phyloP scores from a whole-genome alignment of 53 echinoderm and acorn worm species.

The Crossaster papposus region DNA sequence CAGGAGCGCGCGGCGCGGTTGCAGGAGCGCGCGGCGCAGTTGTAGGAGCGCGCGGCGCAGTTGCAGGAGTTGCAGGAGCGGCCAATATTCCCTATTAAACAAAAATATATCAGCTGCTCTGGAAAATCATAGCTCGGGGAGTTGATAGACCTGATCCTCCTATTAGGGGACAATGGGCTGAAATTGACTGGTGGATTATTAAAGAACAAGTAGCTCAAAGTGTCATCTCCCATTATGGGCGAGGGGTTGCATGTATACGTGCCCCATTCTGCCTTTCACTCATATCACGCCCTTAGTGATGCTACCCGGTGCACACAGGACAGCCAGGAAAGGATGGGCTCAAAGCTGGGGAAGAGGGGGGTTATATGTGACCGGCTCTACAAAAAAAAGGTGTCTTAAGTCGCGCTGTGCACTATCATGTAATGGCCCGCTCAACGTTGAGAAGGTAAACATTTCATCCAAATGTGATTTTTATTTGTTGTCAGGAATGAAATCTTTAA shows the following conservation, averaged over 20 bases:
- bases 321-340: slow-evolving; percentile 13
- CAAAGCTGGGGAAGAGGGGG: neutral
- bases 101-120: slow-evolving; percentile 16
- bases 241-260: neutral
- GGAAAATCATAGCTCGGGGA: slow-evolving; percentile 3
- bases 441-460: too few relatives aligned
- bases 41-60: too few relatives aligned
- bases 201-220: slow-evolving; percentile 22
- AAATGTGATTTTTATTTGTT: too few relatives aligned
- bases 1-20: too few relatives aligned
- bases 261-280: neutral
- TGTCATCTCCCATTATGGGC: slow-evolving; percentile 24
- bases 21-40: too few relatives aligned
- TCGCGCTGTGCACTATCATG: too few relatives aligned
- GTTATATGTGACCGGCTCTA: too few relatives aligned
- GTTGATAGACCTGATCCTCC: neutral
- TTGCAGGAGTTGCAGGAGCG: too few relatives aligned
- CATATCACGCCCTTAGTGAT: neutral
- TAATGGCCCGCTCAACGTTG: too few relatives aligned
- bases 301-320: too few relatives aligned
- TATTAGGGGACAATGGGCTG: neutral
- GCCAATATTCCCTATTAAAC: neutral
- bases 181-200: slow-evolving; percentile 40
- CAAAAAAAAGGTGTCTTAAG: too few relatives aligned
- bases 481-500: too few relatives aligned